Percentiles rank a stretch among this genome's conserved stretches.
Evolutionary conservation across 2,888 invertebrate genomes (phyloP).

Genomic region (Campoplex capitator): DNA sequence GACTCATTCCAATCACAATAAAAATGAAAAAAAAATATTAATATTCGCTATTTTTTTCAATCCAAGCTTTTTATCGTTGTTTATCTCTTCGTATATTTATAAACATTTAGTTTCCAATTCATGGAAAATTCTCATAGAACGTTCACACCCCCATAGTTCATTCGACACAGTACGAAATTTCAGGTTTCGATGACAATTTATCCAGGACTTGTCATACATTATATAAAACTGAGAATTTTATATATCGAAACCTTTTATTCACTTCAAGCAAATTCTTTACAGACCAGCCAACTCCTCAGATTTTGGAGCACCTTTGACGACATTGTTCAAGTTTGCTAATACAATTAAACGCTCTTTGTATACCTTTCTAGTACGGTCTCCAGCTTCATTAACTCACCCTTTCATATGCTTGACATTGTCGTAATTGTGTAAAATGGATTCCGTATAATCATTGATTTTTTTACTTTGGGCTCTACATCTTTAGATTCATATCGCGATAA

Average conservation of each 20-base stretch:
- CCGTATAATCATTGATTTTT: background rate
- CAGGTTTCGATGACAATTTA: too few relatives aligned
- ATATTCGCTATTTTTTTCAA: background rate
- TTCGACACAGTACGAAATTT: too few relatives aligned
- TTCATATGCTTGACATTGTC: background rate
- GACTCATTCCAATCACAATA: conserved; percentile 64
- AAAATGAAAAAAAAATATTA: conserved; percentile 27
- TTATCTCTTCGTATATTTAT: background rate
- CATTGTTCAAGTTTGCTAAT: background rate
- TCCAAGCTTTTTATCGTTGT: background rate
- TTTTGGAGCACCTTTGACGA: background rate
- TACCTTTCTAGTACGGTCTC: background rate
- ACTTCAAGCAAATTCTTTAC: background rate
- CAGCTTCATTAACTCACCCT: background rate
- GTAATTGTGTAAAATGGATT: background rate
- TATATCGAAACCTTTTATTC: background rate
- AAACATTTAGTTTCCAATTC: too few relatives aligned
- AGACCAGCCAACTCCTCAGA: background rate
- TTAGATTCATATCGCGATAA: too few relatives aligned
- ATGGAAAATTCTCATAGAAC: too few relatives aligned
- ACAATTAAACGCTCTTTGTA: background rate
- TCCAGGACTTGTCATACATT: background rate
- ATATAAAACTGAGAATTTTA: background rate
- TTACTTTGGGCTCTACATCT: too few relatives aligned
- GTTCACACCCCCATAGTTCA: too few relatives aligned